Evolutionary conservation across 37 sponge, comb jelly and placozoan species (phyloP), one percentile per base, ranked within the genome.

Genomic region (Lycopodina hypogea): DNA sequence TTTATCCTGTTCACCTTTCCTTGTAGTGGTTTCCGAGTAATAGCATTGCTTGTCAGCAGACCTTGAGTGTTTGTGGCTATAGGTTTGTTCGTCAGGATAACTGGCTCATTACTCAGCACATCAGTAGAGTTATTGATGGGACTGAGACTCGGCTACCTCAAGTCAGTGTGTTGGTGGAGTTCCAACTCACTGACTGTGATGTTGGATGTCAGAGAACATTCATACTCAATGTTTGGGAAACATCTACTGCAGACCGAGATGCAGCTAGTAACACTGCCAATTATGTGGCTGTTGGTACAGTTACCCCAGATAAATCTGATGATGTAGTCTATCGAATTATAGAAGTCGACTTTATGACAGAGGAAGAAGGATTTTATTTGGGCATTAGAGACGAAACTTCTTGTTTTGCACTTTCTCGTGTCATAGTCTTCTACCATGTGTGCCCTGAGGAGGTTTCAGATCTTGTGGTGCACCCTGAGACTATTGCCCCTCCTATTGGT

Each of bases 51-150:
- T 79, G 80, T 52, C 35, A 39, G 33, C 69, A 68, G 57, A 28
- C 26, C 11, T 30, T 56, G 22, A 35, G 11, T 56, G 69, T 55
- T 3, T 79, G 80, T 69, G 58, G 70, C 3, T 79, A 7, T 26
- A 38, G 28, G 0, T n/a, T 15, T 69, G 59, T 41, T 34, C 2
- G 0, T 0, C 80, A 79, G 57, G 70, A 69, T 68, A 79, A 79
- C 70, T 79, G 80, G 80, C 42, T 79, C 35, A 79, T 79, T 57
- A 79, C 80, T 7, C 80, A 79, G 70, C 58, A 56, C 70, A 79
- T 79, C 80, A 69, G 42, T 50, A 75, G 76, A 37, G 34, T 45
- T 12, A 67, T 50, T 30, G 40, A 79, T 69, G 80, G 80, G 42
- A 50, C 26, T 69, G 80, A 70, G 42, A 50, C 26, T 37, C 38